Evolutionary conservation across 92 coral and sea anemone genomes (phyloP).

Genomic region (Phenganax subtilis): DNA sequence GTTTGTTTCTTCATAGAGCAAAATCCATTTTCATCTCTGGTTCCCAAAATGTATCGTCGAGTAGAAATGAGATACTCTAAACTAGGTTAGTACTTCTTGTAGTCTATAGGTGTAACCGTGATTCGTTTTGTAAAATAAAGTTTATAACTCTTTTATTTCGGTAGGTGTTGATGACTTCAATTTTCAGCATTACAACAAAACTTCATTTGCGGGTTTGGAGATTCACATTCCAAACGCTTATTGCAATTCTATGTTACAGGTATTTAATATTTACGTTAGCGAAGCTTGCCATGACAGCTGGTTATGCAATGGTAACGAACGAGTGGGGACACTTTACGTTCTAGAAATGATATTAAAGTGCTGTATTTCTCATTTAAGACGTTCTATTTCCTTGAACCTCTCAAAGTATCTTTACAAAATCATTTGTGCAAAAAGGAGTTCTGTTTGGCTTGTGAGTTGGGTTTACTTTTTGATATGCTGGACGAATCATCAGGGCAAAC

Average conservation of each 20-base stretch:
- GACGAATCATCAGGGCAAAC: constrained; percentile 90
- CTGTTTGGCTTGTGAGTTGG: constrained; percentile 91
- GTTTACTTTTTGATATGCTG: constrained; percentile 92
- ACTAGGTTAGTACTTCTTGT: constrained; percentile 55
- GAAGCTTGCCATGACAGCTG: too few relatives aligned
- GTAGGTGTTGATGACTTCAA: constrained; percentile 94
- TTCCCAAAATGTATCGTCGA: constrained; percentile 86
- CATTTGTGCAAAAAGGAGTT: constrained; percentile 91
- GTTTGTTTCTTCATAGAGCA: constrained; percentile 47
- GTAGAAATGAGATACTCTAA: constrained; percentile 92
- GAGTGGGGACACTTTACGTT: too few relatives aligned
- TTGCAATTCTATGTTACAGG: constrained; percentile 98
- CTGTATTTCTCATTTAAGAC: constrained; percentile 43
- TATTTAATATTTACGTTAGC: background rate
- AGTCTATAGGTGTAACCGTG: background rate
- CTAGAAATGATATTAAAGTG: too few relatives aligned
- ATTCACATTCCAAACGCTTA: constrained; percentile 97
- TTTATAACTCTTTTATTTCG: background rate
- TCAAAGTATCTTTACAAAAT: constrained; percentile 77
- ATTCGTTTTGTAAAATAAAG: background rate
- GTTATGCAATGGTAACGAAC: too few relatives aligned
- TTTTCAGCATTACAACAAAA: constrained; percentile 94
- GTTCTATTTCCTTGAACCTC: constrained; percentile 84
- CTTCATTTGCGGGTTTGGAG: constrained; percentile 92
- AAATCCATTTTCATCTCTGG: constrained; percentile 59